Percentiles rank a stretch among this genome's conserved stretches.
Conservation (phyloP, 2,888 invertebrate genomes). For the Chymomyza caudatula region DNA sequence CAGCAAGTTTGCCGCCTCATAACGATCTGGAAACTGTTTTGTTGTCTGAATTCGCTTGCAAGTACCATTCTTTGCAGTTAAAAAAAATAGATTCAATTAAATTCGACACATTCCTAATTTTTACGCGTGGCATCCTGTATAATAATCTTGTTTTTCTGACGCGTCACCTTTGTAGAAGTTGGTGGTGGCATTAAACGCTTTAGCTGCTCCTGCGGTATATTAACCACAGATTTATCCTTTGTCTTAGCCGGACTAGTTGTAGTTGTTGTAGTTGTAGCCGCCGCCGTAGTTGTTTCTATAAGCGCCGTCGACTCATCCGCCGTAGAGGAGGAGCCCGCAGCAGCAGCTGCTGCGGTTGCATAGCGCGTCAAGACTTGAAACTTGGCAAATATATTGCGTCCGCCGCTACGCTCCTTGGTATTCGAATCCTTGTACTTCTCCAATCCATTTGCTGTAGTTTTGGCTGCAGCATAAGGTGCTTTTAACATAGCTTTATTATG, state of each 20-base stretch:
- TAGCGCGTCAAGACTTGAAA: constrained; percentile 79
- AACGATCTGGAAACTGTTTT: too few relatives aligned
- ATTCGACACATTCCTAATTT: constrained; percentile 59
- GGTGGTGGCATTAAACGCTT: constrained; percentile 83
- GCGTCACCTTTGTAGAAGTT: constrained; percentile 88
- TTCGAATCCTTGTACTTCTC: constrained; percentile 75
- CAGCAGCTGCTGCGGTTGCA: constrained; percentile 63
- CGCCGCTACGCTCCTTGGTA: constrained; percentile 74
- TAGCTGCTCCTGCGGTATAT: constrained; percentile 83
- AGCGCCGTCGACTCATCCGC: constrained; percentile 56
- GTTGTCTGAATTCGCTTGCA: too few relatives aligned
- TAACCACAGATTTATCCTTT: constrained; percentile 64
- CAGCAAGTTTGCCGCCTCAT: too few relatives aligned
- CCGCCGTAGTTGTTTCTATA: constrained; percentile 47
- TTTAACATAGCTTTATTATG: constrained; percentile 49
- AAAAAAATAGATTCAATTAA: constrained; percentile 14
- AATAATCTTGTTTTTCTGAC: constrained; percentile 90
- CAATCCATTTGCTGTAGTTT: constrained; percentile 66
- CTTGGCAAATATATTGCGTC: constrained; percentile 80
- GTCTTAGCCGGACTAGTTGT: constrained; percentile 21
- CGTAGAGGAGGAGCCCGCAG: constrained; percentile 49
- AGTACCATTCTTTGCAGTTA: too few relatives aligned
- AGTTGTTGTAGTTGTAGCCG: constrained; percentile 8
- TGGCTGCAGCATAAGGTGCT: constrained; percentile 57
- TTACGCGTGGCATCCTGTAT: constrained; percentile 80